Evolutionary conservation across 2,113 vertebrate species (phyloP), one percentile per base, ranked within the genome.

Genomic region (Trematomus loennbergii): DNA sequence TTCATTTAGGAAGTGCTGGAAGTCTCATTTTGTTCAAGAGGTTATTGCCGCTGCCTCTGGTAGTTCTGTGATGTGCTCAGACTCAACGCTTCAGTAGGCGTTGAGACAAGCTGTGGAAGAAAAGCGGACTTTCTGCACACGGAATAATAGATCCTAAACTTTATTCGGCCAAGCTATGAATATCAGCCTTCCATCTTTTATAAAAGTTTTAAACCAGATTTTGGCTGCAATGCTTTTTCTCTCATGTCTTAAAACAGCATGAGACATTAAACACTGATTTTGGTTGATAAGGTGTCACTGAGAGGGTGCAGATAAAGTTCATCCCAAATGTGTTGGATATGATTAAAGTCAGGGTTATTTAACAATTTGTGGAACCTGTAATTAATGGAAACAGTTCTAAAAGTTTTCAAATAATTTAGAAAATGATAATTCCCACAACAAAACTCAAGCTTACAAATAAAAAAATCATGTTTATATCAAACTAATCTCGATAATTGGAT

Each of bases 1-100:
- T 66, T 84, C 62, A 90, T 86, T 81, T 62, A 53, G 59, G 70
- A 73, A 78, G 65, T 43, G 72, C 57, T 61, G 53, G 79, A 81
- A 58, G 74, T 70, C 71, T 87, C 70, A 77, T 83, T 88, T 78
- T 81, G 76, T 63, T 20, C 57, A 3, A 2, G 3, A 36, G 17
- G 20, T 69, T 9, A 29, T 29, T 29, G 29, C 29, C 29, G 0
- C 55, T 45, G 76, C 72, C 50, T 75, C 45, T 29, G 11, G 57
- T 63, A 10, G 62, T 17, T 59, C 9, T 18, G 33, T 50, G 52
- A 50, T 29, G 43, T 45, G 0, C 33, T 29, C 29, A 29, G 29
- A 29, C 52, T 0, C 20, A 49, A 49, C 5, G 5, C 70, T 45
- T 45, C 1, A 36, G 36, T 25, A 6, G n/a, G 33, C 13, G 48